Evolutionary conservation across 1,140 invertebrate genomes (phyloP), one percentile per base, ranked within the genome.

Genomic region (Oedothorax gibbosus): DNA sequence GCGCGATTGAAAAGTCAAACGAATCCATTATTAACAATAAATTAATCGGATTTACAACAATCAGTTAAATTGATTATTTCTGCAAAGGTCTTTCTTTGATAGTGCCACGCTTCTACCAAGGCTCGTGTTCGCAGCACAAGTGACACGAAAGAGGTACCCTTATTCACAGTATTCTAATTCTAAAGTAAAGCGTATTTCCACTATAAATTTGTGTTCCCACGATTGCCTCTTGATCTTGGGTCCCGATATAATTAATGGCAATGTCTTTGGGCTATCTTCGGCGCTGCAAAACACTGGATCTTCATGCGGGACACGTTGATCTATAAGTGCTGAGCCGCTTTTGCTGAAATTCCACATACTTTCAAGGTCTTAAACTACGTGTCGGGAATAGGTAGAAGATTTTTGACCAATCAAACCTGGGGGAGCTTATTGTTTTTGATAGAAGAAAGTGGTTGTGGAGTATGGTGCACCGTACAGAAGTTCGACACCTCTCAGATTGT

Each of bases 361-460:
- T 79, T 81, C 78, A 81, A 81, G 78, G 78, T 81, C 78, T 81
- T 5, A 35, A 77, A n/a, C 49, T 50, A 77, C 75, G 75, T 77
- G 75, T 77, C 75, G 21, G 8, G 75, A 77, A 77, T 77, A 77
- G n/a, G 14, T 21, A 64, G 60, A 64, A 50, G 57, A 51, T 50
- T 49, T 50, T 77, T 75, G 35, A 35, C 35, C 35, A 35, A 5
- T 35, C 35, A 35, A 35, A 35, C 35, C 35, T 35, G 35, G 60
- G 12, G 12, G 60, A 35, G 35, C 35, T 35, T 35, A 35, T 35
- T 35, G 35, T 35, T 35, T 35, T 35, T 35, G 35, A 35, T 2
- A 35, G 35, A 35, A 35, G 35, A 35, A 35, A 35, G 35, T 35
- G 35, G 35, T 35, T 35, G 35, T 35, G 35, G 35, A 35, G 35